phyloP scores from a whole-genome alignment of 2,797 vertebrate genomes.

The Denticeps clupeoides region DNA sequence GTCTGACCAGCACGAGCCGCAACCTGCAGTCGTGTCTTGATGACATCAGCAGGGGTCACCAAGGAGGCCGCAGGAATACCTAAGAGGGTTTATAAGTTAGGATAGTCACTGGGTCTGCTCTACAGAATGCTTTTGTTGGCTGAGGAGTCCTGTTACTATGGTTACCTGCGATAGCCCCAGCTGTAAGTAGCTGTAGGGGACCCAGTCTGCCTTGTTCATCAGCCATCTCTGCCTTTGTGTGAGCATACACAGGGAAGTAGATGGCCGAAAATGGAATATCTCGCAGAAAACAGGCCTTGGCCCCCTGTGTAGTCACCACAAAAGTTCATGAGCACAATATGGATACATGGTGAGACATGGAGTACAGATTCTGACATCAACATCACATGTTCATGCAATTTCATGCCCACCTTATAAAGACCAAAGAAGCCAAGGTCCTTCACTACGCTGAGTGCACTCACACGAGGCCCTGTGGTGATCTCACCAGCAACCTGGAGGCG shows the following conservation, averaged over 20 bases:
- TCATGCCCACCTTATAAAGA: constrained; percentile 80
- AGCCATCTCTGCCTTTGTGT: constrained; percentile 71
- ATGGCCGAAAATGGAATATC: constrained; percentile 99
- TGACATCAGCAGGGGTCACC: constrained; percentile 95
- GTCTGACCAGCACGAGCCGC: constrained; percentile 93
- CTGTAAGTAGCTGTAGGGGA: constrained; percentile 80
- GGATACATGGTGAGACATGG: not conserved
- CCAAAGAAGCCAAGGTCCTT: constrained; percentile 91
- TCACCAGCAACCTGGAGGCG: constrained; percentile 96
- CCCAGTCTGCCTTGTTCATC: constrained; percentile 83
- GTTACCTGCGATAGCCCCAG: constrained; percentile 93
- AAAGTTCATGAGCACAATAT: constrained; percentile 3
- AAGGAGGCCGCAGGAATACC: constrained; percentile 93
- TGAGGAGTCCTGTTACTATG: not conserved
- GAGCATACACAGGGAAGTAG: constrained; percentile 95
- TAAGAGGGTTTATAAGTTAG: constrained; percentile 34
- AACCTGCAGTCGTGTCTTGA: constrained; percentile 97
- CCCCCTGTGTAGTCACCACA: constrained; percentile 63
- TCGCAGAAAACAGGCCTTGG: constrained; percentile 96
- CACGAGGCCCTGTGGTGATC: constrained; percentile 92
- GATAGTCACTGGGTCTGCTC: too few relatives aligned
- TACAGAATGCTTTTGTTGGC: too few relatives aligned
- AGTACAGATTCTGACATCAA: not conserved
- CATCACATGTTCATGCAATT: not conserved
- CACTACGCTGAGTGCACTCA: constrained; percentile 84